Conservation (phyloP, 1,140 invertebrate genomes). For the Bicyclus anynana region DNA sequence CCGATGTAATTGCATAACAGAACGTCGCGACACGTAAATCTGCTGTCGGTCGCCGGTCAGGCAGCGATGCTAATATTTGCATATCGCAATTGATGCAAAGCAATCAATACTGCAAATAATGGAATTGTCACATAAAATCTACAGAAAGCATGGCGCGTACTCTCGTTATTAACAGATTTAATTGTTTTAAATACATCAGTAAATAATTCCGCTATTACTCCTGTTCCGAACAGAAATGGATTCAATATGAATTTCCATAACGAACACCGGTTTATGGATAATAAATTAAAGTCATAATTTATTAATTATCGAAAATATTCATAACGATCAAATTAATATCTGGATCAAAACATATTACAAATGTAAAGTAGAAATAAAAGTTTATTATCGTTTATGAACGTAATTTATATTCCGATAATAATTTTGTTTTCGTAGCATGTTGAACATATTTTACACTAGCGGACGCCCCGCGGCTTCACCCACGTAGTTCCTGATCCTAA, state of each 20-base stretch:
- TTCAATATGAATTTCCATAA: constrained; percentile 14
- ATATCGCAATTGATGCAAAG: constrained; percentile 73
- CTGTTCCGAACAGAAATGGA: constrained; percentile 18
- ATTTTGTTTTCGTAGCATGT: not conserved
- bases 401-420: not conserved
- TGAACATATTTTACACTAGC: no score
- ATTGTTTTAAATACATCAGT: constrained; percentile 42
- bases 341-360: not conserved
- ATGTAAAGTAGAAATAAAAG: not conserved
- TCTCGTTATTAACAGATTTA: constrained; percentile 58
- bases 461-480: no score
- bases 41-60: constrained; percentile 47
- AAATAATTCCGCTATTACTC: constrained; percentile 31
- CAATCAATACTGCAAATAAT: constrained; percentile 76
- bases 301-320: constrained; percentile 4
- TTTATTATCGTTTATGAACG: not conserved
- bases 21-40: constrained; percentile 64
- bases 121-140: constrained; percentile 69
- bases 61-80: constrained; percentile 71
- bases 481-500: no score
- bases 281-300: constrained; percentile 6
- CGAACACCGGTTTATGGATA: constrained; percentile 12
- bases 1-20: constrained; percentile 68
- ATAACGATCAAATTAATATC: constrained; percentile 2
- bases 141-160: constrained; percentile 56